Evolutionary conservation across 2,113 vertebrate genomes (phyloP), one percentile per base, ranked within the genome.

Genomic region (Phalacrocorax aristotelis): DNA sequence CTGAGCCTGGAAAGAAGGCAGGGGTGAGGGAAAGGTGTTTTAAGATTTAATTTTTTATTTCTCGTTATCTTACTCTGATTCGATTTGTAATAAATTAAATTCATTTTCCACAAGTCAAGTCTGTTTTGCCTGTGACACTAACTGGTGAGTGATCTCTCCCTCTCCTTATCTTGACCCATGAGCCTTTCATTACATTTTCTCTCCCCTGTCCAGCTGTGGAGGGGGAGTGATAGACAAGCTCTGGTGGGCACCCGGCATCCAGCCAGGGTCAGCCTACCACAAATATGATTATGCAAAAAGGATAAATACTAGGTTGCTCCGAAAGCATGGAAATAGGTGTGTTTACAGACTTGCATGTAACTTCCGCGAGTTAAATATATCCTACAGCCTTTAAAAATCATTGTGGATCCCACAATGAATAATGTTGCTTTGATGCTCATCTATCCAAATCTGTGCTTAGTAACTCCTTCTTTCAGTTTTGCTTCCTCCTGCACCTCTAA

Each of bases 391-490:
- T 60, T 38, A 86, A 65, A 85, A 83, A 38, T 51, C 51, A 69
- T 22, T 4, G 1, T 38, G 36, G 60, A 81, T 89, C 19, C 71
- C 64, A 58, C 57, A 57, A 77, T 75, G 44, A 95, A 90, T 75
- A 95, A 94, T 36, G 16, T 29, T 82, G 34, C 54, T 92, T 42
- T 89, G 74, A 83, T 60, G 27, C 10, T 76, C 62, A 85, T 87
- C 77, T 92, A 57, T 30, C 69, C 82, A 65, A 38, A 93, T 80
- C 49, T 71, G 46, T 77, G 46, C 34, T 86, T 0, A 0, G 49
- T 57, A 95, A 86, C 49, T 68, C 68, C 54, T 68, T 51, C n/a
- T 75, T 96, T 86, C 51, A 87, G 71, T 90, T 95, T 90, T 84
- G 36, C 51, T 95, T 89, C 57, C 70, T 91, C 29, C 44, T 65